Percentiles rank a stretch among this genome's conserved stretches.
Evolutionary conservation across 2,888 invertebrate genomes (phyloP).

Genomic region (Lasioglossum malachurum): DNA sequence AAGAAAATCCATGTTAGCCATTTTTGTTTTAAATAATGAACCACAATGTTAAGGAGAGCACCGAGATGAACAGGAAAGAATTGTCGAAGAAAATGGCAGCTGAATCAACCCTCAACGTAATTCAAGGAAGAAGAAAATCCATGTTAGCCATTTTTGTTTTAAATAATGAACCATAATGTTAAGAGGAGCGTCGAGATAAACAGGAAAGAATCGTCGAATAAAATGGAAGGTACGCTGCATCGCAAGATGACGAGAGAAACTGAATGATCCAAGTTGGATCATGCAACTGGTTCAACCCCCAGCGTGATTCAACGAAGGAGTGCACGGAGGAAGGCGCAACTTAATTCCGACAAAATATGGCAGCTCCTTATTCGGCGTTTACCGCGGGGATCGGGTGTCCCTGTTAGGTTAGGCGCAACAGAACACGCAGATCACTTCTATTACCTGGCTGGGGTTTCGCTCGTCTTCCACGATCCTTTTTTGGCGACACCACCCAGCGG

Average conservation of each 20-base stretch:
- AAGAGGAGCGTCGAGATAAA: neutral
- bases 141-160: no score
- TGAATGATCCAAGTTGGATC: neutral
- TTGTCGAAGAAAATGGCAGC: no score
- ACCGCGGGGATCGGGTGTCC: conserved; percentile 41
- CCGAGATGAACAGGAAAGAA: no score
- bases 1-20: no score
- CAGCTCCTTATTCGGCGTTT: conserved; percentile 43
- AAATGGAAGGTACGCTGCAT: neutral
- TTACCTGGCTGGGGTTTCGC: conserved; percentile 28
- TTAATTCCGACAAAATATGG: conserved; percentile 31
- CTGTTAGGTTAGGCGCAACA: conserved; percentile 4
- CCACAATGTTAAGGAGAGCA: no score
- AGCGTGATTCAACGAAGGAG: neutral
- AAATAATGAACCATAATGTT: no score
- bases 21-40: no score
- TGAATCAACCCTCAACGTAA: no score
- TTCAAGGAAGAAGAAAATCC: no score
- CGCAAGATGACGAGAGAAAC: neutral
- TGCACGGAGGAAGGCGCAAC: neutral
- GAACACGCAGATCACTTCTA: conserved; percentile 32
- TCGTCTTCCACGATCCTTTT: conserved; percentile 55
- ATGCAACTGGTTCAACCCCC: neutral
- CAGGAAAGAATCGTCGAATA: neutral
- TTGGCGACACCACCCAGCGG: conserved; percentile 46